These are phyloP conservation scores for Drosophila sturtevanti DNA, from an alignment of 1,140 invertebrate genomes.

Conservation along the genomic window DNA sequence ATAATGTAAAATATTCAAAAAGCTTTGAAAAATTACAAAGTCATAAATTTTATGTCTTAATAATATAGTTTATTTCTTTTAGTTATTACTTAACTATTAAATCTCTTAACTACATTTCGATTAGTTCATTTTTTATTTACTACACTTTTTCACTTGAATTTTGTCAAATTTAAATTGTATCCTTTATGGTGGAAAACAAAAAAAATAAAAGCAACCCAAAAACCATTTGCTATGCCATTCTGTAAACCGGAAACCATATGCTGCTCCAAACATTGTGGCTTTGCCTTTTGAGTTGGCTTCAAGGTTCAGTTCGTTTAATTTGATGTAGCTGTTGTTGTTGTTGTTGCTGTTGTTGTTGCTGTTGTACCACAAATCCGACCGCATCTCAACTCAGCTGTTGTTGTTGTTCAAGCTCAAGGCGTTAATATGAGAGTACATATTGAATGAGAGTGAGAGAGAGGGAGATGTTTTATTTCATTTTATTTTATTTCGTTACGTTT, in stretches of 20 bases:
- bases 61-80: no score
- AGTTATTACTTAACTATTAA: no score
- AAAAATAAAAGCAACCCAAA: no score
- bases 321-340: conserved; percentile 36
- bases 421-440: conserved; percentile 16
- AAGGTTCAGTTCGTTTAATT: conserved; percentile 59
- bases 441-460: conserved; percentile 10
- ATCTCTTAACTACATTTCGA: no score
- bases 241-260: conserved; percentile 69
- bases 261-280: conserved; percentile 15
- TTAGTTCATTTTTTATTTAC: no score
- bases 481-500: background rate
- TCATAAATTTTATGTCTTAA: no score
- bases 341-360: background rate
- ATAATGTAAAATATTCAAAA: no score
- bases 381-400: conserved; percentile 62
- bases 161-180: background rate
- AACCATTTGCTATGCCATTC: conserved; percentile 1
- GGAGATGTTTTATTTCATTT: background rate
- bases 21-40: no score
- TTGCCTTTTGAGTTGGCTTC: conserved; percentile 21
- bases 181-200: background rate
- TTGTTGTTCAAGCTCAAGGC: conserved; percentile 8
- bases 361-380: background rate
- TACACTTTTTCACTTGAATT: background rate